phyloP scores from a whole-genome alignment of 2,113 vertebrate species.

The Halichoerus grypus region DNA sequence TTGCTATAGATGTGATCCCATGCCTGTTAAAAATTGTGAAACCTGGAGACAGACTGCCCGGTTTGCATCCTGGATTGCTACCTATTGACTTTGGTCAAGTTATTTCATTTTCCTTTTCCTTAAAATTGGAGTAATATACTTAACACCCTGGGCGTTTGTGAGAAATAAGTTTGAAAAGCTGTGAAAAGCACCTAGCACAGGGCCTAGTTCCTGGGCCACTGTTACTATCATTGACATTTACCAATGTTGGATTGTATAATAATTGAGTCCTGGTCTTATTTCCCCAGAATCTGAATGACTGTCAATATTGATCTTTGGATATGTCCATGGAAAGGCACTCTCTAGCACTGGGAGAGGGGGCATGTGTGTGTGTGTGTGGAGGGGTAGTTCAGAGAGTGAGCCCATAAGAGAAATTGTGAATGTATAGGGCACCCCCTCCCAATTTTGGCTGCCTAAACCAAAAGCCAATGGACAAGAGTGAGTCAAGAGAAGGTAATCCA shows the following conservation, averaged over 20 bases:
- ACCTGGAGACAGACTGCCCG: not conserved
- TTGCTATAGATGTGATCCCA: not conserved
- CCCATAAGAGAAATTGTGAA: not conserved
- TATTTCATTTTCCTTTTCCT: not conserved
- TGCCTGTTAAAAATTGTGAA: not conserved
- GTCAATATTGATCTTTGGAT: not conserved
- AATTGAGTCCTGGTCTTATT: not conserved
- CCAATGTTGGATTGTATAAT: not conserved
- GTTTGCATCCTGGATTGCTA: not conserved
- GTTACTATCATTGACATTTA: not conserved
- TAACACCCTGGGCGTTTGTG: not conserved
- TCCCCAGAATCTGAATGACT: not conserved
- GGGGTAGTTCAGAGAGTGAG: not conserved
- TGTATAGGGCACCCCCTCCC: too few species aligned
- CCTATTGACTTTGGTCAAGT: not conserved
- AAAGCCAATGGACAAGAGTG: not conserved
- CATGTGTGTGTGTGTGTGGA: not conserved
- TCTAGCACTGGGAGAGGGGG: not conserved
- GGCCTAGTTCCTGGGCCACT: not conserved
- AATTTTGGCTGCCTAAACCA: not conserved
- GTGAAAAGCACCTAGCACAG: not conserved
- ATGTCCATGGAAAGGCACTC: not conserved
- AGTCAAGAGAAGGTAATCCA: not conserved
- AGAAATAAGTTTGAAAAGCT: not conserved
- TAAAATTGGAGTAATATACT: not conserved